Evolutionary conservation across 2,797 vertebrate genomes (phyloP), one percentile per base, ranked within the genome.

Genomic region (Sebastes steindachneri): DNA sequence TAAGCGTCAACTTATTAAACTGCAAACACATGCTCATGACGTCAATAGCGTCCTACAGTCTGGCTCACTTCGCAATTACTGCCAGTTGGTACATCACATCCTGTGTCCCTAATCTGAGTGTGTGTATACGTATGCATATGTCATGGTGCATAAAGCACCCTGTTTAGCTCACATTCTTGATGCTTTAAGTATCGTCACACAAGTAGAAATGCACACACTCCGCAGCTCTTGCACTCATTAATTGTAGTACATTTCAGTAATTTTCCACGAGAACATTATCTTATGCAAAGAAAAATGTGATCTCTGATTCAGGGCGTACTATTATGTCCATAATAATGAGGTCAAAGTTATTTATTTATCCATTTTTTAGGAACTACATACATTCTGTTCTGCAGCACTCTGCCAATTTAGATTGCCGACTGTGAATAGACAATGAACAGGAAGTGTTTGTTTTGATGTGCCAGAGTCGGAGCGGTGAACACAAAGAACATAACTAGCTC

Each of bases 181-280:
- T 4, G 45, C 45, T 21, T 21, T 9, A 53, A 21, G 48, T 5
- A 53, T 53, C 12, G 23, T 26, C 54, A 55, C 21, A 23, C 21
- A 57, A 26, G 23, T 57, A 57, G 23, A 48, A 48, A 48, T 17
- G 45, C 45, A 68, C 63, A 31, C 23, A 9, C 25, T 53, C 15
- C n/a, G 5, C 7, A 19, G 26, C 21, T 41, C 26, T 19, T 28
- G 51, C n/a, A 17, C 28, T 45, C 76, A 33, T 51, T 54, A 59
- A 68, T 54, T 75, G 8, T 51, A 3, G 3, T 75, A 17, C 11
- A 64, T 58, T 53, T 69, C 19, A 21, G 51, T 58, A 3, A 19
- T 73, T 74, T 69, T 57, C 19, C 65, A 60, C 65, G 11, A 69
- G 19, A 73, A 55, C 17, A 51, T 73, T 55, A 54, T 73, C 26